These are phyloP conservation scores for Pantherophis guttatus DNA, from an alignment of 2,113 vertebrate species.

Conservation along the genomic window DNA sequence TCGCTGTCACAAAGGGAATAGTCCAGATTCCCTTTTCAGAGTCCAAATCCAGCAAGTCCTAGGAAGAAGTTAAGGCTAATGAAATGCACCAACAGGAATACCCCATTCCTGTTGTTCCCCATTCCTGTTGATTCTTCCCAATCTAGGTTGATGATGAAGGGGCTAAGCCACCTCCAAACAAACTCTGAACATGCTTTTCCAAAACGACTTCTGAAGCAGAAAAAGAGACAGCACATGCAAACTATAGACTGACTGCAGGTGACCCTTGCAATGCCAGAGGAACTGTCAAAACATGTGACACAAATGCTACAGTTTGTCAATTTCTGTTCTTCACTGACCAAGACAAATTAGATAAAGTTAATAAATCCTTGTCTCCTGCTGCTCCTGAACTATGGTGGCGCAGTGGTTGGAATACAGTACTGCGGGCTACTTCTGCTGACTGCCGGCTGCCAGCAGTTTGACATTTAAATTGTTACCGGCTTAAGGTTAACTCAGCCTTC, in stretches of 20 bases:
- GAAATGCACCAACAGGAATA: not conserved
- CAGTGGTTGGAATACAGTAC: too few species aligned
- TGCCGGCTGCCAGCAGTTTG: too few species aligned
- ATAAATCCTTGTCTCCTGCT: not conserved
- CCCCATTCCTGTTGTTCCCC: not conserved
- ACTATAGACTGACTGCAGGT: not conserved
- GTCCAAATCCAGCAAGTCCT: not conserved
- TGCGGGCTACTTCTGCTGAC: too few species aligned
- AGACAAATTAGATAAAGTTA: not conserved
- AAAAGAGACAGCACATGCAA: not conserved
- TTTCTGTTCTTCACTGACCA: not conserved
- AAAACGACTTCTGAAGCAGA: not conserved
- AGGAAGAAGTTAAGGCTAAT: not conserved
- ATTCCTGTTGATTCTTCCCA: not conserved
- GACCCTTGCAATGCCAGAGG: not conserved
- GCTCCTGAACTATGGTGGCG: too few species aligned
- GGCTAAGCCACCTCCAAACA: not conserved
- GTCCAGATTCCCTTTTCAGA: not conserved
- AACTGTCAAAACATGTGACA: not conserved
- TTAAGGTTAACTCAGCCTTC: too few species aligned
- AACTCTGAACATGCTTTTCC: not conserved
- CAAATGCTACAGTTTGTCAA: not conserved
- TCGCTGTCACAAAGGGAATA: not conserved
- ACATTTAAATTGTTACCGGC: too few species aligned
- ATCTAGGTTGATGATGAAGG: not conserved